phyloP scores from a whole-genome alignment of 2,113 vertebrate species.

The Caranx ignobilis region DNA sequence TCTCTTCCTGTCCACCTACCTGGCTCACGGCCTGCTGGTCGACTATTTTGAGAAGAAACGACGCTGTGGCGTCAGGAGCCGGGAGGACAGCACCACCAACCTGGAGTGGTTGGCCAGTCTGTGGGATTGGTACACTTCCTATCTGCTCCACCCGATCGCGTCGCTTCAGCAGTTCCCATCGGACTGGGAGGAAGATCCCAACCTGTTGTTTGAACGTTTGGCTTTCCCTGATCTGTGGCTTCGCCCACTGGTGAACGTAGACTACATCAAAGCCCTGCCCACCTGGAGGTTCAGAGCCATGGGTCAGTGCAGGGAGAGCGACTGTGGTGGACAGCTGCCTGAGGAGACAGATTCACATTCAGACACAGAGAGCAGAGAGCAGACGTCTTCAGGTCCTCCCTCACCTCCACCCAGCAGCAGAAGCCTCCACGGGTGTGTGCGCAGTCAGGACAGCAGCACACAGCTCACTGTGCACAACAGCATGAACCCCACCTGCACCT shows the following conservation, averaged over 20 bases:
- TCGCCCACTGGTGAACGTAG: conserved; percentile 92
- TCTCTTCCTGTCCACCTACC: conserved; percentile 95
- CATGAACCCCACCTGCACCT: neutral
- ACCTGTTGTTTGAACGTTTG: conserved; percentile 91
- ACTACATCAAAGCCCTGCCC: conserved; percentile 94
- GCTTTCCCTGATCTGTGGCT: conserved; percentile 98
- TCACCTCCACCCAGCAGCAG: neutral
- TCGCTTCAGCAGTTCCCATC: conserved; percentile 93
- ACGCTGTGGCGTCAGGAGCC: conserved; percentile 84
- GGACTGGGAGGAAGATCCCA: conserved; percentile 95
- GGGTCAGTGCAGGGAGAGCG: conserved; percentile 61
- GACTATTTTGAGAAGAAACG: conserved; percentile 99
- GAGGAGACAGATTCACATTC: conserved; percentile 15
- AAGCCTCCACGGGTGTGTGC: neutral
- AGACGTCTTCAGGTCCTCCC: neutral
- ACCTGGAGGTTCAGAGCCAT: conserved; percentile 88
- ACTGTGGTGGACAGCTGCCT: neutral
- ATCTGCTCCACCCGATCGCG: conserved; percentile 93
- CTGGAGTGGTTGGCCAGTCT: conserved; percentile 96
- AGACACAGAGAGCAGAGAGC: conserved; percentile 1
- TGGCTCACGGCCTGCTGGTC: conserved; percentile 93
- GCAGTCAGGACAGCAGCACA: neutral
- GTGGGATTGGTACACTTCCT: conserved; percentile 99
- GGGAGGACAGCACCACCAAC: conserved; percentile 94
- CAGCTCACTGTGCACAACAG: neutral